These are phyloP conservation scores for Tylochromis polylepis DNA, from an alignment of 2,113 vertebrate genomes.

Conservation along the genomic window DNA sequence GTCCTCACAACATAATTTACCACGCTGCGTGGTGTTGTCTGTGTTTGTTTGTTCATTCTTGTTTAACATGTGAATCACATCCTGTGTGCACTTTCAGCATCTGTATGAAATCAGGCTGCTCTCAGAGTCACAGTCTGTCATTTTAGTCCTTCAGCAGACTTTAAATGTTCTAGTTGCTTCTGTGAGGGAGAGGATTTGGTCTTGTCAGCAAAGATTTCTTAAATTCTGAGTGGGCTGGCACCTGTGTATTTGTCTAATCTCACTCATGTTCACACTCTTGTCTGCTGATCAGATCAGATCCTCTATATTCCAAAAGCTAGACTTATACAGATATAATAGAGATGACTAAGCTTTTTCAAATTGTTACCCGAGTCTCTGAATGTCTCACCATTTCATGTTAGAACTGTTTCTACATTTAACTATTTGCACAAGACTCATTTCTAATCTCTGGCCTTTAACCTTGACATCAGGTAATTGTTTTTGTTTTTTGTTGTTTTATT, in stretches of 20 bases:
- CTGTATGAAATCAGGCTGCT: not conserved
- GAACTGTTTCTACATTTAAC: not conserved
- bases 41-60: not conserved
- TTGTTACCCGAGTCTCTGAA: not conserved
- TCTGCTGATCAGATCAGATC: not conserved
- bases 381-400: not conserved
- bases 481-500: not conserved
- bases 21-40: too few species aligned
- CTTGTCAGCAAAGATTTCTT: not conserved
- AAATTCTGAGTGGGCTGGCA: not conserved
- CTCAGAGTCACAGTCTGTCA: not conserved
- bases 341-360: rapidly evolving
- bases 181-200: not conserved
- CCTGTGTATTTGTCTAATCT: not conserved
- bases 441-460: not conserved
- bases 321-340: not conserved
- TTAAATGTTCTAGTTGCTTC: not conserved
- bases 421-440: not conserved
- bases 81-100: not conserved
- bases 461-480: not conserved
- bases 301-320: not conserved
- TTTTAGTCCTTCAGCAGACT: not conserved
- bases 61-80: not conserved
- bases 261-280: not conserved
- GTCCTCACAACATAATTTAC: too few species aligned